Evolutionary conservation across 2,888 invertebrate species (phyloP).

Genomic region (Aleiodes leptofemur): DNA sequence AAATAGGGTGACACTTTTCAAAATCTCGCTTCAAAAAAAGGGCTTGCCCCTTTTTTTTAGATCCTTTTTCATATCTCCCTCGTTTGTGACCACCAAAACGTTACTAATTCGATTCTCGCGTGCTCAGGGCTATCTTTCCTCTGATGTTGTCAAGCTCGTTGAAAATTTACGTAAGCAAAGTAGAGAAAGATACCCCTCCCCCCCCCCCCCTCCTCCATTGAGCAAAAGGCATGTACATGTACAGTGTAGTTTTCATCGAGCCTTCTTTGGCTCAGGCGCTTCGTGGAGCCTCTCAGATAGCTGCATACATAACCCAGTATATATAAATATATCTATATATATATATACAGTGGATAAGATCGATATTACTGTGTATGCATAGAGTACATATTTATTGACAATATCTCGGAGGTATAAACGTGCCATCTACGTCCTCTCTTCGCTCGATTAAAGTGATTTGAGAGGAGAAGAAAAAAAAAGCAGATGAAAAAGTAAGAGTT

Average conservation of each 20-base stretch:
- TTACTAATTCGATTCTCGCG: conserved; percentile 68
- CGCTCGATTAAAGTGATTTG: conserved; percentile 43
- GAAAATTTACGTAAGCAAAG: conserved; percentile 26
- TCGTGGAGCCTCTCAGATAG: conserved; percentile 2
- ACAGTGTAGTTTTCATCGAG: conserved; percentile 15
- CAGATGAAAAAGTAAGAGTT: not conserved
- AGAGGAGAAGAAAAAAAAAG: conserved; percentile 18
- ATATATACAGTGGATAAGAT: conserved; percentile 22
- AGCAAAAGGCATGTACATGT: conserved; percentile 10
- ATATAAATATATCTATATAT: not conserved
- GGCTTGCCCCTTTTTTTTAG: no score
- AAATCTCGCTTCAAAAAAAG: no score
- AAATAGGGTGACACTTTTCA: no score
- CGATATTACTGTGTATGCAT: conserved; percentile 34
- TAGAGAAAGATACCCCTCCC: conserved; percentile 17
- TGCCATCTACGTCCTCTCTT: conserved; percentile 32
- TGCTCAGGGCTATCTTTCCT: conserved; percentile 49
- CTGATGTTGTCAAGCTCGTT: conserved; percentile 38
- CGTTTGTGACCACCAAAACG: conserved; percentile 58
- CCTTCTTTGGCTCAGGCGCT: conserved; percentile 26
- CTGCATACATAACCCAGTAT: conserved; percentile 21
- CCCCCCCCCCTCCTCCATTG: conserved; percentile 9
- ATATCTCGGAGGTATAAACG: conserved; percentile 34
- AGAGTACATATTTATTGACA: conserved; percentile 35
- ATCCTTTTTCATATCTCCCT: not conserved